phyloP scores from a whole-genome alignment of 2,888 invertebrate species.

The Sarcophaga carnaria region DNA sequence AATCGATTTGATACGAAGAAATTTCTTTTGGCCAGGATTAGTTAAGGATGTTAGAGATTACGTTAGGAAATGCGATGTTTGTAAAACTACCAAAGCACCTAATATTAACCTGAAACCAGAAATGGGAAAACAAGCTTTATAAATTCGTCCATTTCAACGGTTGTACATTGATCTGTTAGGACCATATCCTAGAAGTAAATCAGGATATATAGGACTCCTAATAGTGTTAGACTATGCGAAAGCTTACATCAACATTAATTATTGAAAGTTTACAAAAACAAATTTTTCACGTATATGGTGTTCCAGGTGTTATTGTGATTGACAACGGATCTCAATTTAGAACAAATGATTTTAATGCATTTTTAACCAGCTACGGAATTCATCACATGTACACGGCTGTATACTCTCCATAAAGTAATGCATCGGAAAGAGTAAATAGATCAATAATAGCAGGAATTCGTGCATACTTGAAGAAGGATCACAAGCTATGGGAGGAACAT shows the following conservation, averaged over 20 bases:
- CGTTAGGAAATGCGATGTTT: neutral
- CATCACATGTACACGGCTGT: conserved; percentile 67
- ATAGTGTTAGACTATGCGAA: too few species aligned
- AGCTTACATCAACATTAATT: too few species aligned
- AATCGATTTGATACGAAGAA: neutral
- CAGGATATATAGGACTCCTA: too few species aligned
- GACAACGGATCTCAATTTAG: conserved; percentile 73
- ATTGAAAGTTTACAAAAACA: conserved; percentile 15
- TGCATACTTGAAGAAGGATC: conserved; percentile 56
- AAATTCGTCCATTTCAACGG: too few species aligned
- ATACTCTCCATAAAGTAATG: conserved; percentile 76
- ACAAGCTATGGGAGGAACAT: conserved; percentile 57
- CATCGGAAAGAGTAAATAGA: conserved; percentile 75
- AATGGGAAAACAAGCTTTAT: too few species aligned
- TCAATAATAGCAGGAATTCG: conserved; percentile 74
- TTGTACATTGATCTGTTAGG: too few species aligned
- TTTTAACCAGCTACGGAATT: conserved; percentile 59
- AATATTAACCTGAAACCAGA: too few species aligned
- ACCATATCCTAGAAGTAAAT: too few species aligned
- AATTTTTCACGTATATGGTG: conserved; percentile 69
- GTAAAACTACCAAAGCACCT: too few species aligned
- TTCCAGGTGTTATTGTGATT: conserved; percentile 68
- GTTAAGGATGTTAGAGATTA: conserved; percentile 6
- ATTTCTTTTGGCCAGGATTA: conserved; percentile 2
- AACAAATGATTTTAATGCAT: conserved; percentile 48